Base-by-base conservation (phyloP, 2,888 invertebrate genomes). In the Lacanobia wlatinum region DNA sequence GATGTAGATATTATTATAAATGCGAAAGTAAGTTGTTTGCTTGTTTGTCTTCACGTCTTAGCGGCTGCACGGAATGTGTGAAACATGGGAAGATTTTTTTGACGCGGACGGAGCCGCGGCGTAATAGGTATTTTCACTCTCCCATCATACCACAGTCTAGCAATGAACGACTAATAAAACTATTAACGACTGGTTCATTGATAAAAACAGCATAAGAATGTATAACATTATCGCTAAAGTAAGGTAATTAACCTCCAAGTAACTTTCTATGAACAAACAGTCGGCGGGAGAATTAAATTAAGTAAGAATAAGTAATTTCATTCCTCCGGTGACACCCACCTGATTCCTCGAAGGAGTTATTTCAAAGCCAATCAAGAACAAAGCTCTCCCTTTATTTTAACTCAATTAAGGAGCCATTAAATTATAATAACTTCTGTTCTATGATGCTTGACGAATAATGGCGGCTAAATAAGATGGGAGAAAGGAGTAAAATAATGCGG, bases 351-450 rank as follows among this genome's bases (percentile, higher is more conserved):
- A 50, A 58, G 61, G 38, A 77, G 48, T 28, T 68, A 64, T 62
- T 59, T 61, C 50, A 34, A 53, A 62, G 68, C 56, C 65, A 77
- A 68, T 82, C 65, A 62, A 21, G 62, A 28, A 48, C 62, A 56
- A 80, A 62, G 70, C 46, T 21, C 58, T 46, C 58, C 46, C 67
- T 59, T 62, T 78, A 78, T 53, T 71, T 50, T 60, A 70, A 81
- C 58, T 60, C 59, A 63, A 70, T 77, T 71, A 76, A 9, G 55
- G 58, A 52, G 38, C 71, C 53, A 78, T 72, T 69, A 59, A 52
- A 63, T 69, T 62, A 59, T 66, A 63, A 62, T 55, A 61, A 59
- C 65, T 69, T 58, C 58, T 50, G 55, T 61, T 68, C 60, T n/a
- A 60, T 40, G 28, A 70, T 46, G 28, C 48, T 65, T 18, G 50